Percentiles rank a stretch among this genome's conserved stretches.
Evolutionary conservation across 1,140 invertebrate genomes (phyloP).

Genomic region (Cherax quadricarinatus): DNA sequence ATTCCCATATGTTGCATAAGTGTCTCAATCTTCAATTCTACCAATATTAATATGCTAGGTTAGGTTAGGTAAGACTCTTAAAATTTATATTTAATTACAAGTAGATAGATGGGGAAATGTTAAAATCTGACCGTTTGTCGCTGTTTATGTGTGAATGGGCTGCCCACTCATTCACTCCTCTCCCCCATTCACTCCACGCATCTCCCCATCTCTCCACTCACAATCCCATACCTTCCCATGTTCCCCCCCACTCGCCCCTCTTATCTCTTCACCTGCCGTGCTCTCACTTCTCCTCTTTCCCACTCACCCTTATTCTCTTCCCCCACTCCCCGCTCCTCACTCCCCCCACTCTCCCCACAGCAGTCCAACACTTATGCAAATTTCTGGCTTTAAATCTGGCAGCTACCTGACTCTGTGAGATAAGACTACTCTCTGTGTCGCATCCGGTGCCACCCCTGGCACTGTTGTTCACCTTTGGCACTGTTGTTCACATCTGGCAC

Average conservation of each 20-base stretch:
- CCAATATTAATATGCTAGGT: too few relatives aligned
- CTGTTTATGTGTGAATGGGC: too few relatives aligned
- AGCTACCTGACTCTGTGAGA: conserved; percentile 18
- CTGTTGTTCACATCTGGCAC: too few relatives aligned
- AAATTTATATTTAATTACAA: too few relatives aligned
- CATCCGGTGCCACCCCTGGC: background rate
- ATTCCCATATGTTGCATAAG: too few relatives aligned
- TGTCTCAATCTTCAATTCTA: too few relatives aligned
- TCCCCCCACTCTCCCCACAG: background rate
- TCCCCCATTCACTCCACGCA: background rate
- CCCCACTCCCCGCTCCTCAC: background rate
- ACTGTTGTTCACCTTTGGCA: too few relatives aligned
- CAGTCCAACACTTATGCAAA: conserved; percentile 35
- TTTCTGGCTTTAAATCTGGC: conserved; percentile 24
- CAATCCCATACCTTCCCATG: background rate
- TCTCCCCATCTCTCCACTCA: background rate
- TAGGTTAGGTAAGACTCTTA: too few relatives aligned
- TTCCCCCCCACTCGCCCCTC: too few relatives aligned
- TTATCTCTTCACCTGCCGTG: background rate
- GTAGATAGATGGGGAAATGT: too few relatives aligned
- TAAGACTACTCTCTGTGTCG: background rate
- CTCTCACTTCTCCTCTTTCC: background rate
- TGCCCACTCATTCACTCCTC: background rate
- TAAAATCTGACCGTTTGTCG: too few relatives aligned
- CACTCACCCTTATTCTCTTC: background rate